These are phyloP conservation scores for Rhynchonycteris naso DNA, from an alignment of 2,797 vertebrate genomes.

Conservation along the genomic window DNA sequence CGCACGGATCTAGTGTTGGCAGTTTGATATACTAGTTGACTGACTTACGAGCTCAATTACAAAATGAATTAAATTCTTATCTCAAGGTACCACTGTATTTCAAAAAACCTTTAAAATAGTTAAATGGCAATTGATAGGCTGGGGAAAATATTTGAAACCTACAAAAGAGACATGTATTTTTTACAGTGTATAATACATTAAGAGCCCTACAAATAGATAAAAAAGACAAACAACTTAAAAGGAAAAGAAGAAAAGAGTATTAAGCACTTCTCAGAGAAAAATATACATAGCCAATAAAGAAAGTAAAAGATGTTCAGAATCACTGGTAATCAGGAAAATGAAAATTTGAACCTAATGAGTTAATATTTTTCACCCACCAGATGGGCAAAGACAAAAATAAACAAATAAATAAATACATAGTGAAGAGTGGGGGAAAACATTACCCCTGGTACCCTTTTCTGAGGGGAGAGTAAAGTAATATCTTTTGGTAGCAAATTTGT, in stretches of 20 bases:
- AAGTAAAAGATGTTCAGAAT: not conserved
- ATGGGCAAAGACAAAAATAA: not conserved
- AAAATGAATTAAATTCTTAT: no score
- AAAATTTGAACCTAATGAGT: not conserved
- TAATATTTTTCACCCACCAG: not conserved
- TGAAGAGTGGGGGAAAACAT: not conserved
- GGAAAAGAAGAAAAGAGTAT: not conserved
- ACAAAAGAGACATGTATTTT: not conserved
- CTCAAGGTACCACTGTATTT: no score
- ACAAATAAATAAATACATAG: not conserved
- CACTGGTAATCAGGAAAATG: not conserved
- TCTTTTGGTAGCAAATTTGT: not conserved
- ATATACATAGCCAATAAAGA: not conserved
- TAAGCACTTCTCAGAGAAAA: not conserved
- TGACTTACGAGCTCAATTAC: no score
- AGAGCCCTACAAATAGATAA: not conserved
- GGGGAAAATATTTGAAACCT: not conserved
- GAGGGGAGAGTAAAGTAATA: not conserved
- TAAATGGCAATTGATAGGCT: not conserved
- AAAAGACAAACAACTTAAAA: not conserved
- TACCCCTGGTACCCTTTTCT: not conserved
- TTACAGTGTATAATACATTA: not conserved
- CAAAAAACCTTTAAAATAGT: conserved; percentile 3
- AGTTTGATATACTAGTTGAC: no score
- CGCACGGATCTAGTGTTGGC: no score